phyloP scores from a whole-genome alignment of 2,888 invertebrate species.

The Blastobasis adustella region DNA sequence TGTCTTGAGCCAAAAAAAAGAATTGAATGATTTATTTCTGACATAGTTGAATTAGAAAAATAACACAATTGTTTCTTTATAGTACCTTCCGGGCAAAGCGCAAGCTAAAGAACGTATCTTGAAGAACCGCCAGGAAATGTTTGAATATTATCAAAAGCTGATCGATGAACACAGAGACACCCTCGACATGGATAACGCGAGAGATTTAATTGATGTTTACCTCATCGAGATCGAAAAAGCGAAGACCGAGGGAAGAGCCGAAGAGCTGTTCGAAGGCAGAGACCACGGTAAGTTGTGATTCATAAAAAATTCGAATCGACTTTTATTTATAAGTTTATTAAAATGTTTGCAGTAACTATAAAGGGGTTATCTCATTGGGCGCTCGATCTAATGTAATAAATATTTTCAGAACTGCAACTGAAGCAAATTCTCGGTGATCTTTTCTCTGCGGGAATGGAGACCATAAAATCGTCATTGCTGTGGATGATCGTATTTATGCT shows the following conservation, averaged over 20 bases:
- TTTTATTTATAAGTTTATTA: no score
- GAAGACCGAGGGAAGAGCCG: constrained; percentile 82
- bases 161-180: constrained; percentile 87
- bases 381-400: no score
- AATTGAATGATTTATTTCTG: background rate
- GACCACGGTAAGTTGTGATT: constrained; percentile 81
- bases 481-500: constrained; percentile 94
- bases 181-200: constrained; percentile 82
- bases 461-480: constrained; percentile 90
- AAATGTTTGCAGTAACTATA: no score
- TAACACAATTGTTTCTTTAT: constrained; percentile 12
- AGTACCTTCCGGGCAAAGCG: constrained; percentile 78
- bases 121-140: constrained; percentile 89
- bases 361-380: no score
- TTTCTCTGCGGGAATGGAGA: constrained; percentile 95
- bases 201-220: constrained; percentile 91
- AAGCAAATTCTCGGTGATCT: constrained; percentile 94
- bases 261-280: constrained; percentile 87
- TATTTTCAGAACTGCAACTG: constrained; percentile 85
- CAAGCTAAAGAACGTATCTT: constrained; percentile 76
- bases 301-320: background rate
- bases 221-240: constrained; percentile 89
- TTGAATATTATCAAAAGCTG: constrained; percentile 86
- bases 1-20: constrained; percentile 6
- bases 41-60: background rate